Conservation (phyloP, 2,888 invertebrate genomes). For the Keiferia lycopersicella region DNA sequence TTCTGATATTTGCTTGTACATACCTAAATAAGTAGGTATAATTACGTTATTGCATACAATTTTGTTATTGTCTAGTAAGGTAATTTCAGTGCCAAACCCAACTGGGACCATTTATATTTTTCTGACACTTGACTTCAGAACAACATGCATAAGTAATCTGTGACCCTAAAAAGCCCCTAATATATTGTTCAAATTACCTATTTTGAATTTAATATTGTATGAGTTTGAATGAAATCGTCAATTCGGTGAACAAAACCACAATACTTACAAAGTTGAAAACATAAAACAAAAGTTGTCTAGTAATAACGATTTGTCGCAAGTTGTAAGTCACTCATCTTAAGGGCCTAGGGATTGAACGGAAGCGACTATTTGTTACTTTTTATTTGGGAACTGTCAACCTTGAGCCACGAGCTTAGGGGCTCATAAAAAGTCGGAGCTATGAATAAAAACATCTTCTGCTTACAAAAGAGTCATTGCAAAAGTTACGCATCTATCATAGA, state of each 20-base stretch:
- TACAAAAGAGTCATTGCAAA: neutral
- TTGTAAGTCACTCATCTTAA: slow-evolving; percentile 34
- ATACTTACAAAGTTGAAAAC: neutral
- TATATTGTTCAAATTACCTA: too few species aligned
- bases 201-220: too few species aligned
- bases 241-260: neutral
- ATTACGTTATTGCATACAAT: neutral
- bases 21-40: neutral
- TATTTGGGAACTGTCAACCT: slow-evolving; percentile 37
- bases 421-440: neutral
- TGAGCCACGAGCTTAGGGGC: slow-evolving; percentile 31
- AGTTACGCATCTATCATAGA: neutral
- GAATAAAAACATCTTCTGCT: neutral
- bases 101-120: too few species aligned
- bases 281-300: slow-evolving; percentile 6
- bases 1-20: neutral
- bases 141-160: too few species aligned
- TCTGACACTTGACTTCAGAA: too few species aligned
- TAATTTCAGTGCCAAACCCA: too few species aligned
- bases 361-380: slow-evolving; percentile 47
- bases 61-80: too few species aligned
- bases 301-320: slow-evolving; percentile 27
- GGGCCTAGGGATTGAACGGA: slow-evolving; percentile 36
- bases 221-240: neutral
- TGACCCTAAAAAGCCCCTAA: too few species aligned